Evolutionary conservation across 35 echinoderm and acorn worm species (phyloP).

Genomic region (Acanthaster planci): DNA sequence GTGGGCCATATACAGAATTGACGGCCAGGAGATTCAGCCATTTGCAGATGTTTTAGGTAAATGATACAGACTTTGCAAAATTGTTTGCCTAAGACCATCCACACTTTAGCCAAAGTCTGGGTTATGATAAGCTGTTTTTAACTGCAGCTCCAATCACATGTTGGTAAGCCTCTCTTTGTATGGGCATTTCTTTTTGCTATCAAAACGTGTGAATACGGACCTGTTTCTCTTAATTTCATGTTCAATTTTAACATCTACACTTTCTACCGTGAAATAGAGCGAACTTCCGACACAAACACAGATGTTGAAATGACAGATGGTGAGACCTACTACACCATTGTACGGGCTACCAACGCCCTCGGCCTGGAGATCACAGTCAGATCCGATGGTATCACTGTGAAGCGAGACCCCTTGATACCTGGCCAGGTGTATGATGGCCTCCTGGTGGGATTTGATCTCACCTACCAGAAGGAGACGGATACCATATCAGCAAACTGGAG

Average conservation of each 20-base stretch:
- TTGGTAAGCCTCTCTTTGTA: too few relatives aligned
- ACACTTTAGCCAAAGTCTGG: neutral
- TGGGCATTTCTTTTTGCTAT: too few relatives aligned
- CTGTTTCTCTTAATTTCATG: neutral
- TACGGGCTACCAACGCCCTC: constrained; percentile 43
- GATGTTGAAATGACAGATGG: constrained; percentile 39
- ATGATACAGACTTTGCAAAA: too few relatives aligned
- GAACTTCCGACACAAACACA: constrained; percentile 1
- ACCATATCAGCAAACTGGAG: constrained; percentile 53
- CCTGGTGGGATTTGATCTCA: constrained; percentile 46
- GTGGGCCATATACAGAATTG: constrained; percentile 46
- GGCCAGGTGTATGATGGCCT: constrained; percentile 50
- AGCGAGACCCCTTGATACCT: constrained; percentile 46
- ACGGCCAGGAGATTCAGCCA: constrained; percentile 10
- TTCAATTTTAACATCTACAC: neutral
- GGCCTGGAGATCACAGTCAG: neutral
- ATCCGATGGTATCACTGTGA: constrained; percentile 47
- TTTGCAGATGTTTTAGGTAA: constrained; percentile 40
- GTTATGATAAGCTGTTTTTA: neutral
- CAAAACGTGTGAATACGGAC: too few relatives aligned
- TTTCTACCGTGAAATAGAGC: neutral
- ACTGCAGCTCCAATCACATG: too few relatives aligned
- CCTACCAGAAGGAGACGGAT: constrained; percentile 23
- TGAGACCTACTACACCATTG: constrained; percentile 40
- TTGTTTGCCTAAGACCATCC: neutral